Base-by-base conservation (phyloP, 2,797 vertebrate species). In the Hypotaenidia okinawae region DNA sequence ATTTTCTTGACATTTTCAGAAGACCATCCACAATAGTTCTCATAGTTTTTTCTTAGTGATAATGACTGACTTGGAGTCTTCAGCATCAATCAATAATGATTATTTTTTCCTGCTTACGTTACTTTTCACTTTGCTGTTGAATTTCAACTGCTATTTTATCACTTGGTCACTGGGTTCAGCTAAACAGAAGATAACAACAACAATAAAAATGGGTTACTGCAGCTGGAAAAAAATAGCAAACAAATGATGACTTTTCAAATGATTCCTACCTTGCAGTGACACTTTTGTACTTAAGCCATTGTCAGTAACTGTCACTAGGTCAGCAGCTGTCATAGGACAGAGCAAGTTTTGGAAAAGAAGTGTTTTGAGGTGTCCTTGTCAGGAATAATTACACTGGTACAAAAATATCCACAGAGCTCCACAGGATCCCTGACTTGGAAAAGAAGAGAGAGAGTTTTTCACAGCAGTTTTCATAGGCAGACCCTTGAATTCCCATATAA, bases 291-390 rank as follows among this genome's bases (percentile, higher is more conserved):
- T 82, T 47, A 75, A 86, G 54, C 37, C 10, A 3, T 39, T 80
- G n/a, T 75, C 78, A 81, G 33, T 68, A 76, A 39, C 41, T 87
- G 67, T 86, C 86, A 81, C 45, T 85, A 67, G 86, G 86, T 88
- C 90, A 93, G 59, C 79, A 74, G 63, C 75, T 87, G 80, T 93
- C 86, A 54, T 35, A 88, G 49, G 77, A 73, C 39, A 67, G 33
- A 79, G 39, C 10, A 81, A 75, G 24, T 80, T 90, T 77, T 84
- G 61, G 61, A 84, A 57, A 81, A 91, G 33, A 87, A 81, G 17
- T 69, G 21, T 70, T 89, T 77, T 85, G 47, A 85, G 49, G 19
- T 80, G 80, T 80, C 55, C 37, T 93, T 93, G 61, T 33, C 68
- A 69, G 52, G 35, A 89, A 77, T 67, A 87, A 90, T 70, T 72